phyloP scores from a whole-genome alignment of 2,113 vertebrate species.

The Grammomys dolichurus region DNA sequence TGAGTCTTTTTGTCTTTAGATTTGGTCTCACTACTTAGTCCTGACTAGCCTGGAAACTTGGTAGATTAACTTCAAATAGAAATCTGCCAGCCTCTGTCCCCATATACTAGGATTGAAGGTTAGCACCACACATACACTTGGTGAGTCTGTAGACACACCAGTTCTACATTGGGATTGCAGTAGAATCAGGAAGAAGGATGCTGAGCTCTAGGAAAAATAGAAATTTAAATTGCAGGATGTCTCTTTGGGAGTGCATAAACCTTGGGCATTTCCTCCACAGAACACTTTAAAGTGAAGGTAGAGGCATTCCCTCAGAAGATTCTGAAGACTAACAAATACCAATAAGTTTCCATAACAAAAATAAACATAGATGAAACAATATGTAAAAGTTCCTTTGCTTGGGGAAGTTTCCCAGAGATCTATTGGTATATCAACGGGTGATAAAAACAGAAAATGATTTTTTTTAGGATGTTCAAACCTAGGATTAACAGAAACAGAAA shows the following conservation, averaged over 20 bases:
- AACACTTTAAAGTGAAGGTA: background rate
- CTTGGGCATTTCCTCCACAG: background rate
- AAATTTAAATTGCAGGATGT: background rate
- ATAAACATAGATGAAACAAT: conserved; percentile 6
- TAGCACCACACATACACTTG: background rate
- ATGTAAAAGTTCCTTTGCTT: conserved; percentile 6
- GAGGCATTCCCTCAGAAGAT: conserved; percentile 17
- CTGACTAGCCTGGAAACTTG: background rate
- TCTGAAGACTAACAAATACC: conserved; percentile 59
- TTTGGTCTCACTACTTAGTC: background rate
- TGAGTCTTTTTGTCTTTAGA: background rate
- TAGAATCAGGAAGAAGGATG: too few species aligned
- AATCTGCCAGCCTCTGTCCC: background rate
- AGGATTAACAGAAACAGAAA: conserved; percentile 21
- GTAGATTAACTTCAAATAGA: background rate
- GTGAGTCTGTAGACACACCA: background rate
- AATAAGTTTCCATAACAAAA: conserved; percentile 51
- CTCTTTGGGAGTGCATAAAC: background rate
- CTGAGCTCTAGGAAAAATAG: background rate
- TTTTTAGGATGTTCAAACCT: conserved; percentile 8
- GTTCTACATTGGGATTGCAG: background rate
- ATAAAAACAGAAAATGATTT: background rate
- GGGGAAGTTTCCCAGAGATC: background rate
- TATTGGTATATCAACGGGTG: background rate
- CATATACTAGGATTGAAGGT: too few species aligned